These are phyloP conservation scores for Tetramorium simillimum DNA, from an alignment of 1,140 invertebrate species.

Conservation along the genomic window DNA sequence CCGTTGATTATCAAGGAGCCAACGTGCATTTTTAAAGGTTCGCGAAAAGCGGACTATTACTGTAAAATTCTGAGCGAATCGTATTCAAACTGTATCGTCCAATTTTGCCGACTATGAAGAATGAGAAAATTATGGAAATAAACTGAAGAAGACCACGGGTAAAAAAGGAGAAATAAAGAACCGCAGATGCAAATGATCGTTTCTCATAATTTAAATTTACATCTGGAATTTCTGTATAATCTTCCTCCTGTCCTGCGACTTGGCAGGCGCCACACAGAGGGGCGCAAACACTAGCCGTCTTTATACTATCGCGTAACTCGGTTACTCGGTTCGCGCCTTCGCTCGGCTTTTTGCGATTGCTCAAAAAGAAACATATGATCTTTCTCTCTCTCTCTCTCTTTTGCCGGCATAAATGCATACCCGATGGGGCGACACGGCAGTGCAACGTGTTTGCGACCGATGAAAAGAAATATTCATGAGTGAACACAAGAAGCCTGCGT, in stretches of 20 bases:
- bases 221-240: conserved; percentile 22
- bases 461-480: conserved; percentile 59
- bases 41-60: not conserved
- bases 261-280: not conserved
- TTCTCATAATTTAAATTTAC: conserved; percentile 4
- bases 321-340: conserved; percentile 62
- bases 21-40: not conserved
- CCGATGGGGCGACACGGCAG: conserved; percentile 43
- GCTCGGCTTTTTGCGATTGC: conserved; percentile 57
- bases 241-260: not conserved
- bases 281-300: conserved; percentile 67
- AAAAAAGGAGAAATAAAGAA: conserved; percentile 5
- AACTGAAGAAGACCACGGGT: not conserved
- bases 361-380: conserved; percentile 40
- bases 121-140: not conserved
- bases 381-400: not conserved
- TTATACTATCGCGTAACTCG: conserved; percentile 71
- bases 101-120: not conserved
- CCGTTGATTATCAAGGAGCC: not conserved
- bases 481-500: conserved; percentile 1
- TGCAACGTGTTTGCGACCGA: not conserved
- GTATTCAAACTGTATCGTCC: not conserved
- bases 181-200: not conserved
- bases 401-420: conserved; percentile 33
- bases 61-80: not conserved